A percentile compares a stretch with the other conserved stretches of the same genome.
Conservation (phyloP, 1,140 invertebrate species). For the Hypsibius dujardini region DNA sequence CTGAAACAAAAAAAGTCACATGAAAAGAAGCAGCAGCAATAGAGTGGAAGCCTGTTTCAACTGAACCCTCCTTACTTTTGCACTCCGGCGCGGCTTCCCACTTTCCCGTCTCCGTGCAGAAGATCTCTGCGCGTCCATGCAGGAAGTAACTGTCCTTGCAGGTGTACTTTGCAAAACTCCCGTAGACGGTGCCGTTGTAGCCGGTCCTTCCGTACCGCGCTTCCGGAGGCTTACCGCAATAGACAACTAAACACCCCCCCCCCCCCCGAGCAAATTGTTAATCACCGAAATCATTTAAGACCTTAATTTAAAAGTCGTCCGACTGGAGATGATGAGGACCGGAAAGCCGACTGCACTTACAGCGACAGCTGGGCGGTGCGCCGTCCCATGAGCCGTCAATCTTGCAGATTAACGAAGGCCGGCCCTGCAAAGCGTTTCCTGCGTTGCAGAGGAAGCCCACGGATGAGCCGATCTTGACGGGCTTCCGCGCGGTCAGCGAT, state of each 20-base stretch:
- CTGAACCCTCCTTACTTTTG: not conserved
- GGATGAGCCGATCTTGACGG: slow-evolving; percentile 8
- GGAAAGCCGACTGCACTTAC: no score
- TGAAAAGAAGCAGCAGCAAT: no score
- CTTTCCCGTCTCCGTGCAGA: not conserved
- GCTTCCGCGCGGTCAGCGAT: not conserved
- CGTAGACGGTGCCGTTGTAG: slow-evolving; percentile 11
- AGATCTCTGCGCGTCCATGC: not conserved
- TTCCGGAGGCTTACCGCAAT: slow-evolving; percentile 11
- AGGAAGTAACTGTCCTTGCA: slow-evolving; percentile 10
- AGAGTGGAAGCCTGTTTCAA: not conserved
- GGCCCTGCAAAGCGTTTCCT: not conserved
- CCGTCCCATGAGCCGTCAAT: slow-evolving; percentile 5
- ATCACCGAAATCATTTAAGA: no score
- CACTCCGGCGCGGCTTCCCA: slow-evolving; percentile 4
- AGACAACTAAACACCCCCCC: no score
- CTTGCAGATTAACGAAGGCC: not conserved
- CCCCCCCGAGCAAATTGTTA: no score
- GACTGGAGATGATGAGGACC: no score
- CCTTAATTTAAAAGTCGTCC: no score
- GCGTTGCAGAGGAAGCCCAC: slow-evolving; percentile 1
- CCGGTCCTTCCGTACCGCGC: not conserved
- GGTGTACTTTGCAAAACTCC: slow-evolving; percentile 4
- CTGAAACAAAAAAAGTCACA: no score
- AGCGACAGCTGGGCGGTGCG: not conserved